Evolutionary conservation across 2,113 vertebrate genomes (phyloP), one percentile per base, ranked within the genome.

Genomic region (Gadus chalcogrammus): DNA sequence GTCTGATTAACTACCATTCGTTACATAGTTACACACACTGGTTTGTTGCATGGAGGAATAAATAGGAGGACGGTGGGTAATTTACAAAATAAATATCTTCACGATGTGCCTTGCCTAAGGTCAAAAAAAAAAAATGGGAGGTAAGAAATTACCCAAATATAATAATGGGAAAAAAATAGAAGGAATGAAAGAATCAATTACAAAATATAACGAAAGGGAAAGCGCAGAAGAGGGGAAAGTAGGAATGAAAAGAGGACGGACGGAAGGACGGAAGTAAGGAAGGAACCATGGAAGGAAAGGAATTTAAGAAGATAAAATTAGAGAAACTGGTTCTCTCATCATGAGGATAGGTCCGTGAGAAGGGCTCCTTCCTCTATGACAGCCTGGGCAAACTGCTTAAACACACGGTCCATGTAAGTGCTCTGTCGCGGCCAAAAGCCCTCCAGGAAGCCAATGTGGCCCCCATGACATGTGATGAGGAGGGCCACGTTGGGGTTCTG

Each of bases 371-470:
- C 90, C 82, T 99, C 97, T 65, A 99, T 92, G 78, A 98, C 83
- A 8, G 96, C 97, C 83, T 95, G 93, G 17, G 95, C 90, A 74
- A 97, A 99, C 90, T 99, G 97, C 87, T 94, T 95, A 92, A 98
- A 99, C 88, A 99, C 94, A 67, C 97, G 93, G 89, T 99, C 97
- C 97, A 99, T 99, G 87, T 98, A 99, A 66, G 96, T 99, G 87
- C 93, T 95, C 72, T 93, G 93, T 65, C 97, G 92, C 22, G 97
- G 97, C 96, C 96, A 99, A 75, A 98, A 83, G 65, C 97, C 97
- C 81, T 99, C 97, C 79, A 99, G 93, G 88, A 99, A 99, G 77
- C 96, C 97, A 79, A 99, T 98, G 70, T 99, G 97, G 90, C 97
- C 97, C 18, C 97, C 97, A 0, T 95, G 95, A 12, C 94, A 93